Percentiles rank a stretch among this genome's conserved stretches.
These are phyloP conservation scores for Perccottus glenii DNA, from an alignment of 2,113 vertebrate genomes.

Conservation along the genomic window DNA sequence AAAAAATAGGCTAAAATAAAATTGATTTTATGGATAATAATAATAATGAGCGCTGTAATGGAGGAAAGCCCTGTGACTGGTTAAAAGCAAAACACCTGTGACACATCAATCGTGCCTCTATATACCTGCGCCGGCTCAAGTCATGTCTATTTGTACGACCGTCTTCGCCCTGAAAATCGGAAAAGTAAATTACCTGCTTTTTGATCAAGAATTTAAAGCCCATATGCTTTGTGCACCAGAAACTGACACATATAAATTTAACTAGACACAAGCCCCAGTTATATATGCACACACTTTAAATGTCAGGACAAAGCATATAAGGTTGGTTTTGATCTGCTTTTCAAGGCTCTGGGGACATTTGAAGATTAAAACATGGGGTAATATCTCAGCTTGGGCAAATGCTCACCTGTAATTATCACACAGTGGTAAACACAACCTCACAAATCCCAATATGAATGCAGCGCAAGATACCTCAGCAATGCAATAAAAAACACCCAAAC, in stretches of 20 bases:
- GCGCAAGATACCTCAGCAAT: neutral
- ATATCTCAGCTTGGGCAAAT: conserved; percentile 21
- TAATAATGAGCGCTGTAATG: too few species aligned
- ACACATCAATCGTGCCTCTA: too few species aligned
- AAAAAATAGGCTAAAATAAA: too few species aligned
- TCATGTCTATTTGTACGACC: too few species aligned
- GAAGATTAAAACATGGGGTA: conserved; percentile 31
- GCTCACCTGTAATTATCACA: conserved; percentile 14
- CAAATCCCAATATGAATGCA: neutral
- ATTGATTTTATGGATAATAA: too few species aligned
- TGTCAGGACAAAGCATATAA: conserved; percentile 37
- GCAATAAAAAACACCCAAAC: conserved; percentile 20
- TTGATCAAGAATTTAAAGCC: too few species aligned
- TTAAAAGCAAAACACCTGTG: too few species aligned
- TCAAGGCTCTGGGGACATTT: conserved; percentile 21
- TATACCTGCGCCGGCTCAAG: too few species aligned
- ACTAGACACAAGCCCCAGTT: conserved; percentile 8
- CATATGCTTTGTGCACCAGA: neutral
- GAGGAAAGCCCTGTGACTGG: too few species aligned
- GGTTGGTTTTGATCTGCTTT: conserved; percentile 35
- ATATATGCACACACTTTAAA: conserved; percentile 15
- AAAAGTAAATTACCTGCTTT: too few species aligned
- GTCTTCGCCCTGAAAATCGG: too few species aligned
- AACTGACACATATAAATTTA: conserved; percentile 14
- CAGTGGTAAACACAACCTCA: conserved; percentile 6